phyloP scores from a whole-genome alignment of 1,140 invertebrate species.

The Paralvinella palmiformis region DNA sequence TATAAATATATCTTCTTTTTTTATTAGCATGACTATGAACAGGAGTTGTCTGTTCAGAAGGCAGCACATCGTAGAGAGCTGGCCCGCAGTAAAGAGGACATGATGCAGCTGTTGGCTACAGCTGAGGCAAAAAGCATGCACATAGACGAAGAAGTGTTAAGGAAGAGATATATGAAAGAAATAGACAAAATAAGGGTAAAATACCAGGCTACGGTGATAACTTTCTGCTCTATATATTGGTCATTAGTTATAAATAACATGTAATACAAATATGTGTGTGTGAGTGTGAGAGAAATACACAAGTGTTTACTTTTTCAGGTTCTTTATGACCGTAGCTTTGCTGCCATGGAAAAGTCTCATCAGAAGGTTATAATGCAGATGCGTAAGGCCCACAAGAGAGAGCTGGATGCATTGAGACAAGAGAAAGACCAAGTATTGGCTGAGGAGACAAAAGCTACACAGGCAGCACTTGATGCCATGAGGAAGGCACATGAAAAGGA shows the following conservation, averaged over 20 bases:
- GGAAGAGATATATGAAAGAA: conserved; percentile 73
- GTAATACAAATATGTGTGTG: too few relatives aligned
- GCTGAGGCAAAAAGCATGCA: conserved; percentile 17
- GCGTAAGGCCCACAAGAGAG: conserved; percentile 74
- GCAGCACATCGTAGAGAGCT: conserved; percentile 17
- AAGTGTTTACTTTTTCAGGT: conserved; percentile 50
- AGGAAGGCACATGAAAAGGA: conserved; percentile 87
- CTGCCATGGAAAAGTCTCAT: conserved; percentile 82
- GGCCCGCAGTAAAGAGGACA: conserved; percentile 18
- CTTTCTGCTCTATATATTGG: conserved; percentile 1
- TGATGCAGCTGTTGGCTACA: conserved; percentile 13
- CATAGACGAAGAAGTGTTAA: conserved; percentile 63
- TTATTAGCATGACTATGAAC: conserved; percentile 18
- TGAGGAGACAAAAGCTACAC: conserved; percentile 72
- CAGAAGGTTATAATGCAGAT: conserved; percentile 74
- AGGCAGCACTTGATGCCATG: conserved; percentile 79
- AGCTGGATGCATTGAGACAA: conserved; percentile 63
- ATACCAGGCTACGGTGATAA: not conserved
- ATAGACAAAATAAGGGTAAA: conserved; percentile 72
- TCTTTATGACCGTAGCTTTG: conserved; percentile 77
- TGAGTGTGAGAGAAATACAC: too few relatives aligned
- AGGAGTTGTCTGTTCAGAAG: conserved; percentile 13
- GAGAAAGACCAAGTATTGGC: conserved; percentile 84
- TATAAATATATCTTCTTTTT: too few relatives aligned
- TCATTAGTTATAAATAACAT: too few relatives aligned